These are phyloP conservation scores for Brachionus plicatilis DNA, from an alignment of 1,140 invertebrate species.

Conservation along the genomic window DNA sequence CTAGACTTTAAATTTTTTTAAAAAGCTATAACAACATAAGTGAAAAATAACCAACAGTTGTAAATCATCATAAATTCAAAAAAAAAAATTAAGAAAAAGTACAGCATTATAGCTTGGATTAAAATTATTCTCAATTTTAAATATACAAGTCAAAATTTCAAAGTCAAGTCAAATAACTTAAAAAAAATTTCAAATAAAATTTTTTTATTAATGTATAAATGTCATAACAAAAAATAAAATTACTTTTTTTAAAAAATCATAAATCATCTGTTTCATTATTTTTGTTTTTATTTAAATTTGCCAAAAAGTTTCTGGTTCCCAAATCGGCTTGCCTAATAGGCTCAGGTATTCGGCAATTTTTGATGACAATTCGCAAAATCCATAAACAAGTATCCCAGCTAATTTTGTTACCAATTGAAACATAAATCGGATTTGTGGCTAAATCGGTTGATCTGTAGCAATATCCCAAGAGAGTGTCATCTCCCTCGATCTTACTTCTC, in stretches of 20 bases:
- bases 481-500: background rate
- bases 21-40: too few species aligned
- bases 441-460: slow-evolving; percentile 19
- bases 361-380: slow-evolving; percentile 52
- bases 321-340: slow-evolving; percentile 54
- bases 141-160: too few species aligned
- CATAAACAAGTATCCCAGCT: slow-evolving; percentile 52
- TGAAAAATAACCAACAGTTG: background rate
- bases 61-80: too few species aligned
- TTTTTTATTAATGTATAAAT: background rate
- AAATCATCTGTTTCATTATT: background rate
- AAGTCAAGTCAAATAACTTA: too few species aligned
- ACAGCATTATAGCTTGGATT: background rate
- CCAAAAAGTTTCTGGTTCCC: slow-evolving; percentile 47
- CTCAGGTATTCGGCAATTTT: slow-evolving; percentile 55
- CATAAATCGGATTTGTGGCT: slow-evolving; percentile 55
- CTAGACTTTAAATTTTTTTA: too few species aligned
- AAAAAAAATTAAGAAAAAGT: too few species aligned
- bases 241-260: background rate
- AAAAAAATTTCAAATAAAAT: background rate
- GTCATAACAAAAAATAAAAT: too few species aligned
- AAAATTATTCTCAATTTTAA: too few species aligned
- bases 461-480: slow-evolving; percentile 3
- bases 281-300: slow-evolving; percentile 14
- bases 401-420: slow-evolving; percentile 57